Base-by-base conservation (phyloP, 2,888 invertebrate genomes). In the Chaitophorus viminalis region DNA sequence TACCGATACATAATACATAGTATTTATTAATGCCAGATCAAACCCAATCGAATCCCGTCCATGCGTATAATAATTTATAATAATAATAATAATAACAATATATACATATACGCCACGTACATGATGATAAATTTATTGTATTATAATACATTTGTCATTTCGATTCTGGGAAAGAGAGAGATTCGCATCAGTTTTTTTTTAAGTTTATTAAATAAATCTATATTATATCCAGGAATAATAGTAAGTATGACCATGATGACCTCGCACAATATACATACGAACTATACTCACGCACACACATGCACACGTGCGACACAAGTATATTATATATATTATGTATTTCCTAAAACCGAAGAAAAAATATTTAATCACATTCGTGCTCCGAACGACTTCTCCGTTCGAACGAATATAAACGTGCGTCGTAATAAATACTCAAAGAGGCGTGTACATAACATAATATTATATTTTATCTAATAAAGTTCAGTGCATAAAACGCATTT, bases 401-500 rank as follows among this genome's bases (percentile, higher is more conserved):
- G 68, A 29, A 29, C 68, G 68, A 68, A 68, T 25, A 14, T 1
- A 11, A 68, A 11, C 11, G 25, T 65, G 3, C n/a, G n/a, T 65
- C 29, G 68, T n/a, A n/a, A 68, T 68, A 68, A 68, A 68, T n/a
- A n/a, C n/a, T 65, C 65, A 65, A 65, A 65, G 65, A n/a, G n/a
- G 68, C 68, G 60, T 54, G 11, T 25, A 25, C 25, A 25, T 25
- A 25, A 60, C 25, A 29, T n/a, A n/a, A 68, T n/a, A 68, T 6
- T 29, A 25, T 68, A 29, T 25, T 21, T 68, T 68, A 68, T 68
- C 68, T 68, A 3, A 68, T 29, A 68, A 29, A 25, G 21, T 25
- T 68, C 68, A 68, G 68, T 21, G 29, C 29, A 60, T n/a, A 65
- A 8, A 65, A 65, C 65, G 65, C n/a, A 9, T 65, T n/a, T 68